phyloP scores from a whole-genome alignment of 2,888 invertebrate genomes.

The Ochlodes sylvanus region DNA sequence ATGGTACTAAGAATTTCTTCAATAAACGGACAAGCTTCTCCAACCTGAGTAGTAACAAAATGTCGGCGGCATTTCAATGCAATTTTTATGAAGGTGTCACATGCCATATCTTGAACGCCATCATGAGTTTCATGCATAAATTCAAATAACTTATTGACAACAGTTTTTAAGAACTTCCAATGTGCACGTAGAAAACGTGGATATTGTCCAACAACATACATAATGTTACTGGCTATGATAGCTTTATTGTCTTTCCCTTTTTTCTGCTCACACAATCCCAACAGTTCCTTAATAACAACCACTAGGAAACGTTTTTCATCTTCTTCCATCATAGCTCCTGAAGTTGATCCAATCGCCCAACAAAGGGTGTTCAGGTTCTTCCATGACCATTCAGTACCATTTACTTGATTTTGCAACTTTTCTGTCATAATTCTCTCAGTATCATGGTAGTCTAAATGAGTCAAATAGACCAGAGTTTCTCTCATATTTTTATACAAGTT shows the following conservation, averaged over 20 bases:
- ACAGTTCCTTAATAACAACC: slow-evolving; percentile 98
- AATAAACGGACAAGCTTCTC: slow-evolving; percentile 98
- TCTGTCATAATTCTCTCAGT: slow-evolving; percentile 99
- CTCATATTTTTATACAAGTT: slow-evolving; percentile 99
- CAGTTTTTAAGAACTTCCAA: slow-evolving; percentile 99
- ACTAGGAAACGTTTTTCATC: slow-evolving; percentile 99
- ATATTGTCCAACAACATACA: slow-evolving; percentile 99
- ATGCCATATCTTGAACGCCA: slow-evolving; percentile 99
- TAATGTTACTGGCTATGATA: slow-evolving; percentile 99
- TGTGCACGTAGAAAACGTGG: slow-evolving; percentile 99
- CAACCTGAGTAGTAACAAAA: slow-evolving; percentile 98
- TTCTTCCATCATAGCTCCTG: slow-evolving; percentile 99
- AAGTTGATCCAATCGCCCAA: slow-evolving; percentile 99
- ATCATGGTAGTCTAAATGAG: slow-evolving; percentile 98
- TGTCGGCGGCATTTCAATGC: slow-evolving; percentile 98
- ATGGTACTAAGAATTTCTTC: slow-evolving; percentile 98
- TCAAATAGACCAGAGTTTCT: slow-evolving; percentile 98
- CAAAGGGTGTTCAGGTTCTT: slow-evolving; percentile 99
- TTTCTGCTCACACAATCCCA: slow-evolving; percentile 99
- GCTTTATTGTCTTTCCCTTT: slow-evolving; percentile 99
- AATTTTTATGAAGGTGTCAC: slow-evolving; percentile 99
- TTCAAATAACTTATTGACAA: slow-evolving; percentile 99
- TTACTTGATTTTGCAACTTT: slow-evolving; percentile 98
- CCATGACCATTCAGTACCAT: slow-evolving; percentile 99
- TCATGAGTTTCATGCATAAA: slow-evolving; percentile 99